Percentiles rank a stretch among this genome's conserved stretches.
phyloP scores from a whole-genome alignment of 2,888 invertebrate genomes.

The Rhogogaster chlorosoma region DNA sequence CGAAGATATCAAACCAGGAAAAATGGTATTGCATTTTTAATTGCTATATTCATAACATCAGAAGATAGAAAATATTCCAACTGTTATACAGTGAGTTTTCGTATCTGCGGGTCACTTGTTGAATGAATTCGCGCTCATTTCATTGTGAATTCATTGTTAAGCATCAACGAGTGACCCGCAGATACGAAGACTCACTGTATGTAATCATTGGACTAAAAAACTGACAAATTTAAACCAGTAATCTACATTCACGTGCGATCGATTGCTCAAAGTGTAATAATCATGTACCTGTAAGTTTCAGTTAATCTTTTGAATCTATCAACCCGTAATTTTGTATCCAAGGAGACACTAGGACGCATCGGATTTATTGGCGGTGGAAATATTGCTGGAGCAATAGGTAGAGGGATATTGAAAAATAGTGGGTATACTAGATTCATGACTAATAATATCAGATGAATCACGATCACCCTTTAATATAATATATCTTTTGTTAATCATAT shows the following conservation, averaged over 20 bases:
- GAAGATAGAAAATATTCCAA: neutral
- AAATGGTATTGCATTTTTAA: neutral
- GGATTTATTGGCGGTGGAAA: slow-evolving; percentile 47
- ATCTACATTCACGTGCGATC: neutral
- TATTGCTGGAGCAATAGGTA: slow-evolving; percentile 43
- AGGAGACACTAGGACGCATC: neutral
- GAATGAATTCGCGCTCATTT: too few species aligned
- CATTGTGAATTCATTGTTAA: too few species aligned
- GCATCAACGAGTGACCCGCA: too few species aligned
- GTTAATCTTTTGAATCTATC: neutral
- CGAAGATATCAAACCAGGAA: neutral
- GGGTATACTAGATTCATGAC: neutral
- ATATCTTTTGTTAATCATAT: neutral
- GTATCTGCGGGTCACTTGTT: too few species aligned
- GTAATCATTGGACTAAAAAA: too few species aligned
- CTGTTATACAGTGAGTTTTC: too few species aligned
- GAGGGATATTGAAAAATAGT: slow-evolving; percentile 43
- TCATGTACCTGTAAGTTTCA: neutral
- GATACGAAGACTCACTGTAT: too few species aligned
- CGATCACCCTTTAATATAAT: neutral
- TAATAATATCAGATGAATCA: neutral
- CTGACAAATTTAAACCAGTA: neutral
- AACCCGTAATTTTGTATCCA: neutral
- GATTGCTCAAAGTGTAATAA: neutral
- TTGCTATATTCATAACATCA: neutral